phyloP scores from a whole-genome alignment of 64 coral and sea anemone genomes.

The Orbicella faveolata region DNA sequence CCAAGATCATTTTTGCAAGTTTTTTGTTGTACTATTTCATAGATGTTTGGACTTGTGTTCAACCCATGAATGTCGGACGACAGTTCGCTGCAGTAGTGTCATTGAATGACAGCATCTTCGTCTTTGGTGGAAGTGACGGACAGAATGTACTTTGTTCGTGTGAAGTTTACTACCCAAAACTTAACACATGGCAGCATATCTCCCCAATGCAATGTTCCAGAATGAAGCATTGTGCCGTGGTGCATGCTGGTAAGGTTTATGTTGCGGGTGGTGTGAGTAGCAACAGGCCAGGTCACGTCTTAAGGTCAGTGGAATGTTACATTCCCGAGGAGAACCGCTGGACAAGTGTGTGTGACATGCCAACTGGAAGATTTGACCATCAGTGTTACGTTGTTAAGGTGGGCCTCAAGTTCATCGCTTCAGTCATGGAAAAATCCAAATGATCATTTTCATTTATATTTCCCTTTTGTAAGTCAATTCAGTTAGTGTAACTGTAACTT shows the following conservation, averaged over 20 bases:
- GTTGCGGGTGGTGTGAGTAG: constrained; percentile 9
- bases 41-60: constrained; percentile 41
- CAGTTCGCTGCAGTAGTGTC: constrained; percentile 6
- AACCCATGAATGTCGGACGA: constrained; percentile 49
- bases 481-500: too few species aligned
- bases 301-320: not conserved
- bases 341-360: constrained; percentile 39
- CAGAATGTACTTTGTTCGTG: too few species aligned
- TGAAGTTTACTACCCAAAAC: too few species aligned
- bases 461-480: too few species aligned
- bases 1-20: too few species aligned
- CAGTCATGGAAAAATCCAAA: not conserved
- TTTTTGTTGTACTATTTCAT: not conserved
- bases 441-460: not conserved
- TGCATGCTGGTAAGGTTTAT: too few species aligned
- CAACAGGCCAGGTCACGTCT: not conserved
- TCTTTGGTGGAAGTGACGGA: too few species aligned
- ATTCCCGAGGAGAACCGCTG: constrained; percentile 26
- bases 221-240: too few species aligned
- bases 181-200: too few species aligned
- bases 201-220: too few species aligned
- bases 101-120: constrained; percentile 23
- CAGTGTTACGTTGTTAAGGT: not conserved
- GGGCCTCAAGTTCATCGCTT: constrained; percentile 5
- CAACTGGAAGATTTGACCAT: constrained; percentile 21